phyloP scores from a whole-genome alignment of 2,888 invertebrate species.

The Nysson spinosus region DNA sequence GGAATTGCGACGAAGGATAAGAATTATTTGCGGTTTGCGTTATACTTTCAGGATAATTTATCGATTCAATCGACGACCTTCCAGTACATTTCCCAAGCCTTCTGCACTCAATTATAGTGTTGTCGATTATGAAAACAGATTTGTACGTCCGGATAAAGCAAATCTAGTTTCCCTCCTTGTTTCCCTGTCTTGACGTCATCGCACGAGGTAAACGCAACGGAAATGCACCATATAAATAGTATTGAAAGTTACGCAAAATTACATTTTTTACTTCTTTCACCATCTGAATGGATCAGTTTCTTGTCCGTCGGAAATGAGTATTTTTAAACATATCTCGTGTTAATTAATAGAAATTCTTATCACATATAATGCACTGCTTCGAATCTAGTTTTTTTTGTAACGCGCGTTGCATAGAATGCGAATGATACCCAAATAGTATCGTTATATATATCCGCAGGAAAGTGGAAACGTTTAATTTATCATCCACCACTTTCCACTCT shows the following conservation, averaged over 20 bases:
- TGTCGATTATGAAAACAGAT: constrained; percentile 39
- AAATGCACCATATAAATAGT: background rate
- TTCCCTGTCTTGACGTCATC: constrained; percentile 41
- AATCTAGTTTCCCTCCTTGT: constrained; percentile 35
- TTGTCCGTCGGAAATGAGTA: too few relatives aligned
- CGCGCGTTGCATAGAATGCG: too few relatives aligned
- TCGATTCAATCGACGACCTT: constrained; percentile 46
- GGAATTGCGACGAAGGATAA: background rate
- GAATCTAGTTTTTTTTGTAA: too few relatives aligned
- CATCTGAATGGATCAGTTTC: too few relatives aligned
- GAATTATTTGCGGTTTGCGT: constrained; percentile 19
- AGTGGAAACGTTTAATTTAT: constrained; percentile 39
- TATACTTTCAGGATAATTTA: constrained; percentile 26
- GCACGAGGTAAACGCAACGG: background rate
- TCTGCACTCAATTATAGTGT: constrained; percentile 28
- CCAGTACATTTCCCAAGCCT: constrained; percentile 42
- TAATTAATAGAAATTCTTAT: too few relatives aligned
- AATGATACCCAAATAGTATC: background rate
- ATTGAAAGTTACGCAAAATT: constrained; percentile 15
- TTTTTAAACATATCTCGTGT: too few relatives aligned
- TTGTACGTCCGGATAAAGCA: constrained; percentile 42
- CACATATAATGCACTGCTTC: too few relatives aligned
- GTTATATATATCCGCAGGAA: constrained; percentile 28
- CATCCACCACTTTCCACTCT: constrained; percentile 46
- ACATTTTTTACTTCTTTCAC: background rate